A percentile compares a stretch with the other conserved stretches of the same genome.
phyloP scores from a whole-genome alignment of 1,140 invertebrate species.

The Drosophila quadrilineata region DNA sequence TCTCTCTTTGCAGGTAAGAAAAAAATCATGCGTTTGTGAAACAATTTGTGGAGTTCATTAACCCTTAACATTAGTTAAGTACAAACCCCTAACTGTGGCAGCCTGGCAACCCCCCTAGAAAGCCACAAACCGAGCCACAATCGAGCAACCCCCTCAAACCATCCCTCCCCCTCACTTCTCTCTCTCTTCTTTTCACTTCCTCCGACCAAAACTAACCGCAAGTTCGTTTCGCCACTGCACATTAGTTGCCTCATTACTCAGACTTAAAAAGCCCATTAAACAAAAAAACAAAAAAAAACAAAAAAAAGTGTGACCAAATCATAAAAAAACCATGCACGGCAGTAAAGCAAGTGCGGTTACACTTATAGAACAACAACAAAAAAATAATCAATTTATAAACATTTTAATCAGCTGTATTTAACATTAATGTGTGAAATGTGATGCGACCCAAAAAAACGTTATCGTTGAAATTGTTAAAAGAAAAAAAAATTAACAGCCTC shows the following conservation, averaged over 20 bases:
- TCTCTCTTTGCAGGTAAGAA: conserved; percentile 33
- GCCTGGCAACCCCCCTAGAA: conserved; percentile 50
- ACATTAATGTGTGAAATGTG: conserved; percentile 52
- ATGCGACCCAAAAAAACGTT: conserved; percentile 36
- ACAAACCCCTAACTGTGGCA: conserved; percentile 9
- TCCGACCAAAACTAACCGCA: conserved; percentile 29
- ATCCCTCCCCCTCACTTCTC: too few relatives aligned
- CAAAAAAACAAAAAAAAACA: neutral
- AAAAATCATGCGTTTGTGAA: too few relatives aligned
- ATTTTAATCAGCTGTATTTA: conserved; percentile 53
- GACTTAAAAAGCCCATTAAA: conserved; percentile 32
- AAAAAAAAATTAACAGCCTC: conserved; percentile 57
- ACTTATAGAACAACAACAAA: neutral
- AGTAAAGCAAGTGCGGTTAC: neutral
- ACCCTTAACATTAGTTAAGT: conserved; percentile 11
- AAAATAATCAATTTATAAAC: conserved; percentile 50
- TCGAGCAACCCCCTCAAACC: conserved; percentile 11
- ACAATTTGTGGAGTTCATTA: conserved; percentile 66
- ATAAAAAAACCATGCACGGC: neutral
- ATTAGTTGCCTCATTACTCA: conserved; percentile 11
- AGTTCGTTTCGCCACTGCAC: conserved; percentile 47
- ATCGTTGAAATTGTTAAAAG: conserved; percentile 54
- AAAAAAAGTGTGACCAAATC: conserved; percentile 38
- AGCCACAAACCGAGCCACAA: neutral
- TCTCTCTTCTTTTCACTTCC: conserved; percentile 9